phyloP scores from a whole-genome alignment of 2,888 invertebrate genomes.

The Drosophila austrosaltans region DNA sequence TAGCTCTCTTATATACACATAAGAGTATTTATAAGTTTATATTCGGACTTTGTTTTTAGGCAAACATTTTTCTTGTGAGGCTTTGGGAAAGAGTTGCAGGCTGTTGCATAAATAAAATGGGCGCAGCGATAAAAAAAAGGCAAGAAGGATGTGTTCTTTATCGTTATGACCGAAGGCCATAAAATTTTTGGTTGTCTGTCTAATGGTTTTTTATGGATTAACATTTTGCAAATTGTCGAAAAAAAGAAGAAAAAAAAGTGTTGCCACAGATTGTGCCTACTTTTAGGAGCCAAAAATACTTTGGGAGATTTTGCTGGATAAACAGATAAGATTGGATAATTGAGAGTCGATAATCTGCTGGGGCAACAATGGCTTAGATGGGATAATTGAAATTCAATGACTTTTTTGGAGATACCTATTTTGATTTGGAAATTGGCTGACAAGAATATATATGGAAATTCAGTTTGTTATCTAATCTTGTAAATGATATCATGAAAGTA shows the following conservation, averaged over 20 bases:
- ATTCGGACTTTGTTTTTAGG: neutral
- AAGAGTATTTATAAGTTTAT: neutral
- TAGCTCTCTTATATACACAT: neutral
- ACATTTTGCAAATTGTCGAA: slow-evolving; percentile 5
- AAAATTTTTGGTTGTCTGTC: neutral
- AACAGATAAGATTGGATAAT: neutral
- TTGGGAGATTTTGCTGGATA: neutral
- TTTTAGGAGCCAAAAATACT: too few relatives aligned
- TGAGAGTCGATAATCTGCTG: too few relatives aligned
- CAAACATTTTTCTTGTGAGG: slow-evolving; percentile 29
- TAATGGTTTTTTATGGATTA: neutral
- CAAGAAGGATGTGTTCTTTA: slow-evolving; percentile 38
- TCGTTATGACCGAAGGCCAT: slow-evolving; percentile 26
- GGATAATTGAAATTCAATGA: too few relatives aligned
- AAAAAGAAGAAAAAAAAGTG: neutral
- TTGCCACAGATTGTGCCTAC: neutral
- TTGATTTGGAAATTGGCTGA: too few relatives aligned
- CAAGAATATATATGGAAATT: too few relatives aligned
- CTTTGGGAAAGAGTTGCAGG: slow-evolving; percentile 23
- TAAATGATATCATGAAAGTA: too few relatives aligned
- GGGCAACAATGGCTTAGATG: too few relatives aligned
- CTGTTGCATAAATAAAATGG: slow-evolving; percentile 69
- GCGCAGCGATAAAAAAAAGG: slow-evolving; percentile 50
- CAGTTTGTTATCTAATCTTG: too few relatives aligned
- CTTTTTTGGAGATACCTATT: too few relatives aligned